Conservation (phyloP, 2,888 invertebrate genomes). For the Physocephala rufipes region DNA sequence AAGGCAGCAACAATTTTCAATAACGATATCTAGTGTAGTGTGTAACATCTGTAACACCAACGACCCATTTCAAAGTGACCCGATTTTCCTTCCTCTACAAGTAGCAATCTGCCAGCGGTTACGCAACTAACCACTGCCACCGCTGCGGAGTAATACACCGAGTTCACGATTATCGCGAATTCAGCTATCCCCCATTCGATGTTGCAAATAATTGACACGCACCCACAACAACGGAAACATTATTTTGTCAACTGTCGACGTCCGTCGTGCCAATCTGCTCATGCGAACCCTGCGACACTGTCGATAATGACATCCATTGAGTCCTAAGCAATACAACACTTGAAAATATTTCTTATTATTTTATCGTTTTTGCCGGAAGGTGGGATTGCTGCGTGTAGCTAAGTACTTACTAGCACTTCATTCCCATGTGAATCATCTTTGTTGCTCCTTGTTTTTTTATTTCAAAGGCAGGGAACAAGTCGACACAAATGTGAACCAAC, state of each 20-base stretch:
- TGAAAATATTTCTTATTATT: conserved; percentile 27
- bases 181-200: conserved; percentile 17
- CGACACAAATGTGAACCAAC: conserved; percentile 19
- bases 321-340: conserved; percentile 29
- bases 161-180: conserved; percentile 18
- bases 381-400: neutral
- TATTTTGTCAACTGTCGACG: conserved; percentile 11
- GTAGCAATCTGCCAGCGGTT: neutral
- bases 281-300: neutral
- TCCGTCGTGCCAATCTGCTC: neutral
- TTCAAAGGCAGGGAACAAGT: neutral
- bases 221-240: conserved; percentile 35
- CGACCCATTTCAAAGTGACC: conserved; percentile 18
- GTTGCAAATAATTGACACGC: conserved; percentile 39
- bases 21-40: neutral
- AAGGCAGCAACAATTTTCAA: conserved; percentile 3
- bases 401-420: neutral
- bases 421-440: neutral
- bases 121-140: neutral
- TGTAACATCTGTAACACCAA: neutral
- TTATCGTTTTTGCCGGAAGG: conserved; percentile 23
- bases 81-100: neutral
- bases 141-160: neutral
- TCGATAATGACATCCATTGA: neutral
- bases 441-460: neutral